phyloP scores from a whole-genome alignment of 2,113 vertebrate species.

The Pomatostomus ruficeps region DNA sequence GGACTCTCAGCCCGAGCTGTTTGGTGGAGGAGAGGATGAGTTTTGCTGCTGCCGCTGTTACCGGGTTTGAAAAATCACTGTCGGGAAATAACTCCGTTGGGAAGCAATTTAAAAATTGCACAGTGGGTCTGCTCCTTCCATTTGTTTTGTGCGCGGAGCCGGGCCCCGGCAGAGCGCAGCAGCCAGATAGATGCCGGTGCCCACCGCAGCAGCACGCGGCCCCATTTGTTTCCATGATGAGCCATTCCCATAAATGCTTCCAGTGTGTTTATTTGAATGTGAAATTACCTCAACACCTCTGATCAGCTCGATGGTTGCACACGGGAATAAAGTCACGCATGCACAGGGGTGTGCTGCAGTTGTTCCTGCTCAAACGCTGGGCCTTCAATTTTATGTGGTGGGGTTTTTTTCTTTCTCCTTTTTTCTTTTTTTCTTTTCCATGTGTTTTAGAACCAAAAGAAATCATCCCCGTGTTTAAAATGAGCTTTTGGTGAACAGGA shows the following conservation, averaged over 20 bases:
- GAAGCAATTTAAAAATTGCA: slow-evolving; percentile 17
- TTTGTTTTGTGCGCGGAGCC: background rate
- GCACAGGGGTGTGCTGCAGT: background rate
- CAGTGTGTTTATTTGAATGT: slow-evolving; percentile 10
- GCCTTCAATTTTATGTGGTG: background rate
- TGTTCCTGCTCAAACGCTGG: background rate
- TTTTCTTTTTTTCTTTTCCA: fast-evolving
- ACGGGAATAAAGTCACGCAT: background rate
- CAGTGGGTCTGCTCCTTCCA: background rate
- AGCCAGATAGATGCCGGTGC: background rate
- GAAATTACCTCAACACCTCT: background rate
- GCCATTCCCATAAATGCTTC: background rate
- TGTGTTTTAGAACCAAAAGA: background rate
- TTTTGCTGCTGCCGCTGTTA: background rate
- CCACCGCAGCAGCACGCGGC: background rate
- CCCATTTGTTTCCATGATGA: background rate
- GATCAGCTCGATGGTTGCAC: background rate
- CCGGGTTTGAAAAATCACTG: background rate
- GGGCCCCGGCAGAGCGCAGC: background rate
- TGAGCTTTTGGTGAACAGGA: background rate
- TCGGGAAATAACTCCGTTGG: background rate
- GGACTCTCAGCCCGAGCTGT: background rate
- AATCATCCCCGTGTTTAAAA: background rate
- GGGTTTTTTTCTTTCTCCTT: background rate
- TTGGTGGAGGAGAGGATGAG: background rate